Percentiles rank a stretch among this genome's conserved stretches.
Evolutionary conservation across 1,140 invertebrate genomes (phyloP).

Genomic region (Tetraneura akinire): DNA sequence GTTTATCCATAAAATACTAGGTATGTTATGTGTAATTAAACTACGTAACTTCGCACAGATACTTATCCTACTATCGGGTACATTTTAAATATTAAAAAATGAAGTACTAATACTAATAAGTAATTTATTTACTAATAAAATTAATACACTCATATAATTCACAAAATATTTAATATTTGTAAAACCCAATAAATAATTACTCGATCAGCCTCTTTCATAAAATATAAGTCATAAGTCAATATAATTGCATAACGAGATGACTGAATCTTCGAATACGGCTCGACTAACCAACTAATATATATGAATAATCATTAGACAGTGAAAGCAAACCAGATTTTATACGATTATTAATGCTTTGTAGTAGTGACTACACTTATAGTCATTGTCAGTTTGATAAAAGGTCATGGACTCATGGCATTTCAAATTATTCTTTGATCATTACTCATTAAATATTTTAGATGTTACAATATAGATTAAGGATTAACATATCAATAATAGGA

Average conservation of each 20-base stretch:
- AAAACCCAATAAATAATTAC: no score
- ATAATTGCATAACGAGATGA: background rate
- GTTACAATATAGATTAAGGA: no score
- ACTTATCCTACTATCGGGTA: no score
- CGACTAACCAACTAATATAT: background rate
- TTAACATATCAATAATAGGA: no score
- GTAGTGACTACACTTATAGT: background rate
- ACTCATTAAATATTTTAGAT: background rate
- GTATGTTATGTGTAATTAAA: no score
- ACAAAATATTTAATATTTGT: no score
- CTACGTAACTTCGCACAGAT: no score
- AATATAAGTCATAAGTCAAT: background rate
- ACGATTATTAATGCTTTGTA: background rate
- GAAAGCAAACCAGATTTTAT: conserved; percentile 30
- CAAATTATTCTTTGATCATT: conserved; percentile 11
- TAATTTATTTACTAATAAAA: no score
- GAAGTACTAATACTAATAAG: no score
- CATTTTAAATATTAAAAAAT: no score
- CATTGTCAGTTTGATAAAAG: conserved; percentile 16
- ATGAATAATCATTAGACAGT: background rate
- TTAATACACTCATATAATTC: no score
- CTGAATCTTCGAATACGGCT: background rate
- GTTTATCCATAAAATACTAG: no score
- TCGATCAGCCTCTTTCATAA: background rate
- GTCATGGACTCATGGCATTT: conserved; percentile 22